These are phyloP conservation scores for Melanerpes formicivorus DNA, from an alignment of 2,113 vertebrate species.

Conservation along the genomic window DNA sequence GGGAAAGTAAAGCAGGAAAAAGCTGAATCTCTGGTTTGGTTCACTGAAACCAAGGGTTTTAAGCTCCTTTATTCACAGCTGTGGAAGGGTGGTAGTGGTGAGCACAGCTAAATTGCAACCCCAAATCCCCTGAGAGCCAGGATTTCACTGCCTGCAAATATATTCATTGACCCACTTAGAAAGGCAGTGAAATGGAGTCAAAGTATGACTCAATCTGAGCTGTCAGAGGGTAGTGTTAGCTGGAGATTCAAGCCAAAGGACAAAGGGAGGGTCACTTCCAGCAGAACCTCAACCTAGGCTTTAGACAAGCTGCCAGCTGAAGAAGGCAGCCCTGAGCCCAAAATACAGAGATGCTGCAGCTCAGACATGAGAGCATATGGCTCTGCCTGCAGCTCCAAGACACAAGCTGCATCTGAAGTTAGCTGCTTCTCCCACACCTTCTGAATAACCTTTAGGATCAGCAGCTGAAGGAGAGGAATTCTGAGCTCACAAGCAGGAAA, in stretches of 20 bases:
- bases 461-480: constrained; percentile 6
- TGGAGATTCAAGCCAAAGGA: neutral
- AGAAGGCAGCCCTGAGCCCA: neutral
- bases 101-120: neutral
- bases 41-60: neutral
- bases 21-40: neutral
- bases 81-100: neutral
- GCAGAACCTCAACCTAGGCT: neutral
- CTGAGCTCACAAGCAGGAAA: neutral
- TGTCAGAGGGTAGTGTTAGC: neutral
- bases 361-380: constrained; percentile 56
- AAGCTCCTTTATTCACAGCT: neutral
- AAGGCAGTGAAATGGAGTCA: neutral
- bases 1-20: neutral
- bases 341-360: constrained; percentile 47
- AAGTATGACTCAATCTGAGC: neutral
- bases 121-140: neutral
- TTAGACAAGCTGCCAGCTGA: neutral
- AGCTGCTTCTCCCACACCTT: constrained; percentile 41
- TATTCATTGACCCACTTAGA: neutral
- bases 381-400: constrained; percentile 36
- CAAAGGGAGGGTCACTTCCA: neutral
- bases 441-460: constrained; percentile 48
- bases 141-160: neutral
- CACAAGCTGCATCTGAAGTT: constrained; percentile 5